Base-by-base conservation (phyloP, 2,888 invertebrate genomes). In the Vanessa cardui region DNA sequence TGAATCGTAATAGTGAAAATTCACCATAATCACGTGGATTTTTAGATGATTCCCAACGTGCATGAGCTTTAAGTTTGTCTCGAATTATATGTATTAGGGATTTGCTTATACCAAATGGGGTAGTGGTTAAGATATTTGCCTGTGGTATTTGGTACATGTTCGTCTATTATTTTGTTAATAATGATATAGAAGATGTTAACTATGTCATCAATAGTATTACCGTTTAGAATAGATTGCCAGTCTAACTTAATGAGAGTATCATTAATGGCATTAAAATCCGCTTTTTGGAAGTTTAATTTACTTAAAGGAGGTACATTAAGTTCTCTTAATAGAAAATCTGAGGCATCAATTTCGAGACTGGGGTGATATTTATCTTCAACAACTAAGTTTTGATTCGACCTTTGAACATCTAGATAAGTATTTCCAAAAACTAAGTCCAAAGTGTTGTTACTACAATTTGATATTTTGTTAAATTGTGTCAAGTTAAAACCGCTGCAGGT, bases 11-110 rank as follows among this genome's bases (percentile, higher is more conserved):
- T n/a, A n/a, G n/a, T n/a, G n/a, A n/a, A n/a, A n/a, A n/a, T n/a
- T n/a, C n/a, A n/a, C n/a, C n/a, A 31, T 47, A 47, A n/a, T 47
- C 47, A n/a, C 47, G 16, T n/a, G 47, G n/a, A n/a, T 47, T 47
- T n/a, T 47, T 47, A 47, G n/a, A 47, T n/a, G n/a, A 47, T 47
- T 47, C n/a, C 47, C 47, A 47, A 47, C 47, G 47, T n/a, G 47
- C 47, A 47, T 47, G 47, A 47, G 47, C 47, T 47, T 47, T 47
- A n/a, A 47, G 47, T 47, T 47, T 47, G 16, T 47, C 47, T 47
- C 47, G 47, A 47, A 47, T 47, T n/a, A 47, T 47, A n/a, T 47
- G 47, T 15, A 47, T 47, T 47, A 47, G n/a, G 16, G 47, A 47
- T 31, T 31, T 31, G 31, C 31, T n/a, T 31, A 31, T 31, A 31